phyloP scores from a whole-genome alignment of 2,113 vertebrate species.

The Labrus mixtus region DNA sequence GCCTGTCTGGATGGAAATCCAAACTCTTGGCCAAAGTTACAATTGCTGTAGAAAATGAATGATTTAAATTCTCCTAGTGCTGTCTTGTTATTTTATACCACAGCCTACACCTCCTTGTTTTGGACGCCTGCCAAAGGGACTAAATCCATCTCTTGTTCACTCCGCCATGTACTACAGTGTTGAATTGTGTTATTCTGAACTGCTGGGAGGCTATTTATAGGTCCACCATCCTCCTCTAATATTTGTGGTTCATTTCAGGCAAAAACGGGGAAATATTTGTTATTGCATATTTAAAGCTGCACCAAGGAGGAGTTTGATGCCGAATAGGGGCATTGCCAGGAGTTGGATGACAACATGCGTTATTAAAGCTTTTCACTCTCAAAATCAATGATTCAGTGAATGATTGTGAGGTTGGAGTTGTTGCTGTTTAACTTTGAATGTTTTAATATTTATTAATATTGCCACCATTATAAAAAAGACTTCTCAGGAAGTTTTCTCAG shows the following conservation, averaged over 20 bases:
- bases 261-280: too few relatives aligned
- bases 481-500: too few relatives aligned
- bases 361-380: too few relatives aligned
- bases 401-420: not conserved
- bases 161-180: not conserved
- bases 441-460: not conserved
- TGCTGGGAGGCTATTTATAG: slow-evolving; percentile 11
- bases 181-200: not conserved
- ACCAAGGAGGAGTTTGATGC: not conserved
- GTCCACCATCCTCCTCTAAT: not conserved
- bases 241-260: not conserved
- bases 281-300: not conserved
- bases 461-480: not conserved
- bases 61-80: slow-evolving; percentile 31
- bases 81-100: slow-evolving; percentile 22
- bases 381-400: not conserved
- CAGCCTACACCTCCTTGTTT: not conserved
- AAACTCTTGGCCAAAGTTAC: slow-evolving; percentile 14
- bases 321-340: not conserved
- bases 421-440: not conserved
- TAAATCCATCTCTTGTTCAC: slow-evolving; percentile 22
- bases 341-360: not conserved
- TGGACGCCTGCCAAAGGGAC: not conserved
- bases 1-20: slow-evolving; percentile 52
- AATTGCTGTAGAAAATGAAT: slow-evolving; percentile 57